A percentile compares a stretch with the other conserved stretches of the same genome.
Evolutionary conservation across 1,140 invertebrate species (phyloP).

Genomic region (Atopsyche davidsoni): DNA sequence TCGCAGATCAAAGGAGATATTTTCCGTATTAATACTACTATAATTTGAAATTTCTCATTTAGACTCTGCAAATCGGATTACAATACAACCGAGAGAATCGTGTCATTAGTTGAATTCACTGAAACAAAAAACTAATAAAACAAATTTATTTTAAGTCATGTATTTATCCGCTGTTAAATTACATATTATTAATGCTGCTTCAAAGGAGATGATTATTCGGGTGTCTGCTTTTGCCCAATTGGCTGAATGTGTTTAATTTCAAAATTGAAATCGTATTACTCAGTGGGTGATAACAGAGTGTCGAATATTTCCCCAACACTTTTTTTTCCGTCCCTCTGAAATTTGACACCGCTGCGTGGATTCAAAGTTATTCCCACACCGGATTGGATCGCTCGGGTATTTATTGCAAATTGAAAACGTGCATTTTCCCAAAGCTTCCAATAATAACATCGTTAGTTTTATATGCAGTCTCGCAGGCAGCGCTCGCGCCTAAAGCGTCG

Average conservation of each 20-base stretch:
- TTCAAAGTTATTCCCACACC: conserved; percentile 2
- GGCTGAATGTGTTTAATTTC: no score
- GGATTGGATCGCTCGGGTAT: conserved; percentile 16
- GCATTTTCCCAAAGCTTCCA: conserved; percentile 14
- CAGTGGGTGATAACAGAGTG: no score
- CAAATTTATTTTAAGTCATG: neutral
- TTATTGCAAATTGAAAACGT: conserved; percentile 26
- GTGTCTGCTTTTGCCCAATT: no score
- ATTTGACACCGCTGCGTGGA: conserved; percentile 7
- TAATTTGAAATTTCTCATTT: no score
- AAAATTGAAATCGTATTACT: no score
- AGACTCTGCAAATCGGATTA: no score
- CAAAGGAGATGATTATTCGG: neutral
- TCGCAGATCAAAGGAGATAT: no score
- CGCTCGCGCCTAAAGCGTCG: no score
- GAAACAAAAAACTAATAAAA: neutral
- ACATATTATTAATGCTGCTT: neutral
- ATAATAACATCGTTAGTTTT: conserved; percentile 18
- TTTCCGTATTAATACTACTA: no score
- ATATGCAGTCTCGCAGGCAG: neutral
- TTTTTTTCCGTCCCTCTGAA: conserved; percentile 2
- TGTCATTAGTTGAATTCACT: neutral
- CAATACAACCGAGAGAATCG: neutral
- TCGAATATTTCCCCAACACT: no score
- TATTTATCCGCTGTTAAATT: neutral